A percentile compares a stretch with the other conserved stretches of the same genome.
phyloP scores from a whole-genome alignment of 2,113 vertebrate species.

The Zosterops japonicus region DNA sequence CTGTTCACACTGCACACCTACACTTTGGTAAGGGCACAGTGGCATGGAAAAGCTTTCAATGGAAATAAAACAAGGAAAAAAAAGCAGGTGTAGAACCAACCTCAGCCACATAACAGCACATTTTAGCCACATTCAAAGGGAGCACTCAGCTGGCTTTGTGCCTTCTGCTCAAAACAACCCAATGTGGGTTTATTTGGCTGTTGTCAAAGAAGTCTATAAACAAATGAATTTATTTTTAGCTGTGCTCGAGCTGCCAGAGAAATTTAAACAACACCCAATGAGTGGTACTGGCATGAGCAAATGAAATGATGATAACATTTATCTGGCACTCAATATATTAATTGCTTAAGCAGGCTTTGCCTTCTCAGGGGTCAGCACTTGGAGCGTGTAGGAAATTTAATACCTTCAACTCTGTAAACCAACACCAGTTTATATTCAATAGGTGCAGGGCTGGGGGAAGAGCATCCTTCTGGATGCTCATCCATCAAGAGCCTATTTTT shows the following conservation, averaged over 20 bases:
- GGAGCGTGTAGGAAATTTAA: background rate
- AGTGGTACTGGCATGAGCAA: background rate
- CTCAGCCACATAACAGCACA: background rate
- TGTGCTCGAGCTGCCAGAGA: background rate
- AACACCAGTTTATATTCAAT: background rate
- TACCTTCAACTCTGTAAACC: background rate
- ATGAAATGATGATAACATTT: background rate
- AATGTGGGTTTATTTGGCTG: background rate
- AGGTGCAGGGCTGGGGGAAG: background rate
- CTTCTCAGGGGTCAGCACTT: background rate
- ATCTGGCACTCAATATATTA: background rate
- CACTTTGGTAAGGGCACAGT: background rate
- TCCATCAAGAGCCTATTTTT: background rate
- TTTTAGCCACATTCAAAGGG: background rate
- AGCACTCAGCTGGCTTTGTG: background rate
- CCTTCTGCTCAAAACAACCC: background rate
- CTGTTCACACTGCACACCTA: background rate
- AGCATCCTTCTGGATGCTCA: background rate
- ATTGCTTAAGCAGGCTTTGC: background rate
- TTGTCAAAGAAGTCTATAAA: slow-evolving; percentile 3
- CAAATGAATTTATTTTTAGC: slow-evolving; percentile 38
- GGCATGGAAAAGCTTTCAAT: background rate
- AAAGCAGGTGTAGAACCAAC: background rate
- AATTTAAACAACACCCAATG: background rate
- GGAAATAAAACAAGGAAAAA: background rate